A percentile compares a stretch with the other conserved stretches of the same genome.
Evolutionary conservation across 1,140 invertebrate species (phyloP).

Genomic region (Tetramorium alpestre): DNA sequence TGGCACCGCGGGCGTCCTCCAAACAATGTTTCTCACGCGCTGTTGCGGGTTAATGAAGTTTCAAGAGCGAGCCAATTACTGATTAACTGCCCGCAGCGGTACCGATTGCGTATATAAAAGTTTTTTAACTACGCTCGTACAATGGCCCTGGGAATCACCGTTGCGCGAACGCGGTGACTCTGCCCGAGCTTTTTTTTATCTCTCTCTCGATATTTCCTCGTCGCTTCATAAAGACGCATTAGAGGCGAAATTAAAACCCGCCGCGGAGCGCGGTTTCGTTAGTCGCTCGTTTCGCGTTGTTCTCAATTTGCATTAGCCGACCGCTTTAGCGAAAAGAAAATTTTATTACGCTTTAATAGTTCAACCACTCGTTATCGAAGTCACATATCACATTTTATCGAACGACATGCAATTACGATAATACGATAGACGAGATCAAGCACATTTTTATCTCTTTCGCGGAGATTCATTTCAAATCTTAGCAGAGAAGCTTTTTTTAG

Average conservation of each 20-base stretch:
- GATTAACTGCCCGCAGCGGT: constrained; percentile 22
- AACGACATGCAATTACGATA: neutral
- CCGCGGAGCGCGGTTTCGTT: constrained; percentile 26
- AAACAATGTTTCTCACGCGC: neutral
- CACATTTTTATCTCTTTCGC: neutral
- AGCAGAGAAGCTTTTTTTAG: neutral
- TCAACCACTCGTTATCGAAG: neutral
- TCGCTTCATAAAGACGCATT: constrained; percentile 55
- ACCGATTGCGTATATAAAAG: constrained; percentile 42
- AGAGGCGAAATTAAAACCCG: constrained; percentile 54
- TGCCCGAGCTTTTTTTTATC: neutral
- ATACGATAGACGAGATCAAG: neutral
- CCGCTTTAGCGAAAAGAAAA: constrained; percentile 15
- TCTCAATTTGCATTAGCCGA: constrained; percentile 46
- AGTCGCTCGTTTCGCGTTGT: constrained; percentile 45
- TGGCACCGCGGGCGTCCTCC: neutral
- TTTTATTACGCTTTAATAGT: constrained; percentile 37
- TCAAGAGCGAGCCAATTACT: constrained; percentile 41
- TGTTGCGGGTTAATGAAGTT: constrained; percentile 15
- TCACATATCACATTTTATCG: constrained; percentile 3
- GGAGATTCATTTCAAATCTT: constrained; percentile 17
- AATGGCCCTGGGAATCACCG: constrained; percentile 2
- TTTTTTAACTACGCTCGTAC: constrained; percentile 41
- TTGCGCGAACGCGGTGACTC: neutral
- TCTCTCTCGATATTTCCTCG: constrained; percentile 36